Conservation (phyloP, 1,140 invertebrate genomes). For the Metaphire vulgaris region DNA sequence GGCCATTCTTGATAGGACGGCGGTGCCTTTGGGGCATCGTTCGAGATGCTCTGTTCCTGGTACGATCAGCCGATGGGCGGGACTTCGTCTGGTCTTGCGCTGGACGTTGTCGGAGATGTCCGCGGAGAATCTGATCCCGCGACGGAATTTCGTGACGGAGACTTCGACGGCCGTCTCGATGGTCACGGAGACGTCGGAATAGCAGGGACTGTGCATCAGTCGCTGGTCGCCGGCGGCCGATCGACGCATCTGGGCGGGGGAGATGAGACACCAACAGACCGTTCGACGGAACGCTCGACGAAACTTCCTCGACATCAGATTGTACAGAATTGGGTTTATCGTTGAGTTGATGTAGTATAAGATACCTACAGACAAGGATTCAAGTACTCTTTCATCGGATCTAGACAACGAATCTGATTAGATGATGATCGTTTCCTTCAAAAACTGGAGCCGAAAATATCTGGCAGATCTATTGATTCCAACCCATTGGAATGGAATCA, state of each 20-base stretch:
- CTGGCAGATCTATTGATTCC: too few species aligned
- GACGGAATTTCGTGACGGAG: not conserved
- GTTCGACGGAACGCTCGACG: slow-evolving; percentile 65
- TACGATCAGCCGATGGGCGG: not conserved
- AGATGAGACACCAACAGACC: slow-evolving; percentile 33
- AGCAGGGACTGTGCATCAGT: not conserved
- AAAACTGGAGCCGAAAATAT: too few species aligned
- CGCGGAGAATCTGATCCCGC: too few species aligned
- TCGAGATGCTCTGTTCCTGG: not conserved
- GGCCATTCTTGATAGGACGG: not conserved
- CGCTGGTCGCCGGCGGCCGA: too few species aligned
- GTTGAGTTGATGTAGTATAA: slow-evolving; percentile 82
- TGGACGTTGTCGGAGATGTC: too few species aligned
- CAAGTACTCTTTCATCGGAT: too few species aligned
- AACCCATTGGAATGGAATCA: too few species aligned
- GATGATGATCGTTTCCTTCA: too few species aligned
- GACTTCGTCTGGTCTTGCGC: not conserved
- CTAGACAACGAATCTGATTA: too few species aligned
- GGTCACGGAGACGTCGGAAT: not conserved
- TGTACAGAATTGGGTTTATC: slow-evolving; percentile 84
- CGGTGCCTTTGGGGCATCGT: too few species aligned
- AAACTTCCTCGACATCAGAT: slow-evolving; percentile 81
- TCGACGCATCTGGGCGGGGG: not conserved
- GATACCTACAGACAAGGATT: slow-evolving; percentile 43
- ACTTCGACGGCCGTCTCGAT: not conserved